Percentiles rank a stretch among this genome's conserved stretches.
phyloP scores from a whole-genome alignment of 2,888 invertebrate species.

The Nyleta sp. region DNA sequence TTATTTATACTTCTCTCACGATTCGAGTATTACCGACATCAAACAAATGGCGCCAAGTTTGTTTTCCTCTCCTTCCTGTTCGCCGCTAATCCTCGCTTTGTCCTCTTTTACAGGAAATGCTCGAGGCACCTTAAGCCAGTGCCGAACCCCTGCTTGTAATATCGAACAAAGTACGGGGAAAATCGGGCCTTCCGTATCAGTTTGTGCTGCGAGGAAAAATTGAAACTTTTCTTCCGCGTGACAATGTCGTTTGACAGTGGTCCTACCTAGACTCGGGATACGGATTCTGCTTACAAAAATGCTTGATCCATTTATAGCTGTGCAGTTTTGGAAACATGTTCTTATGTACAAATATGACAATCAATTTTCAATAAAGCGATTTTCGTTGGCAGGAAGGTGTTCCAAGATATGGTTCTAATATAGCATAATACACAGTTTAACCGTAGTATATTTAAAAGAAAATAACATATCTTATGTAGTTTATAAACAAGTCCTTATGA shows the following conservation, averaged over 20 bases:
- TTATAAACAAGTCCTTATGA: no score
- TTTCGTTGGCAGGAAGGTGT: no score
- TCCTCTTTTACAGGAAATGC: conserved; percentile 58
- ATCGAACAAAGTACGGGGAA: conserved; percentile 40
- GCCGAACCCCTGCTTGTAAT: conserved; percentile 34
- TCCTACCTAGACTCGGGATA: background rate
- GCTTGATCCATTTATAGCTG: conserved; percentile 11
- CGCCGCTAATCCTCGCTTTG: conserved; percentile 50
- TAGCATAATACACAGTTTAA: no score
- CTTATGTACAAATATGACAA: background rate
- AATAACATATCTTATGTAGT: no score
- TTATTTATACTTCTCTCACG: conserved; percentile 48
- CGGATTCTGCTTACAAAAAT: background rate
- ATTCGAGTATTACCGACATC: conserved; percentile 47
- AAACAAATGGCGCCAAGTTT: conserved; percentile 53
- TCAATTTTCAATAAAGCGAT: background rate
- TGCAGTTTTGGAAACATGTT: conserved; percentile 5
- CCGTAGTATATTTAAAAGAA: no score
- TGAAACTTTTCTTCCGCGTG: conserved; percentile 13
- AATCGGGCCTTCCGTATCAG: conserved; percentile 24
- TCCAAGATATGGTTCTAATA: no score
- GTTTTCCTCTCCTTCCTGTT: conserved; percentile 33
- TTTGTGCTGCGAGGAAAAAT: conserved; percentile 23
- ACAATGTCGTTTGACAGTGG: conserved; percentile 34
- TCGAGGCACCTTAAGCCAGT: conserved; percentile 46